phyloP scores from a whole-genome alignment of 2,797 vertebrate species.

The Peromyscus nudipes region DNA sequence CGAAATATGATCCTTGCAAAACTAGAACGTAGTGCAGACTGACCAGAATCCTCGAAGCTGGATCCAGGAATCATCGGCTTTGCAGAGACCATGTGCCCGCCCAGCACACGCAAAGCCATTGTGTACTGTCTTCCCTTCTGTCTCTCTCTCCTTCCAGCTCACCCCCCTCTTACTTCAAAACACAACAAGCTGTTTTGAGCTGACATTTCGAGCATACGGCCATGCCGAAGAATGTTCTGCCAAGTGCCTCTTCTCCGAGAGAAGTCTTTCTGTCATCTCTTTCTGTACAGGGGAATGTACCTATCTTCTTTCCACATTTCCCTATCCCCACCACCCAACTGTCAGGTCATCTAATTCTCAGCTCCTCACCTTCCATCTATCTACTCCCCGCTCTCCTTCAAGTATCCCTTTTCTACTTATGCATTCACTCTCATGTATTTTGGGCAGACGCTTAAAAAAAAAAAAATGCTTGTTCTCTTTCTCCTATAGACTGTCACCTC shows the following conservation, averaged over 20 bases:
- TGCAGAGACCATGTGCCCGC: background rate
- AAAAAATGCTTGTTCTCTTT: background rate
- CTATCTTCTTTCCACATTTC: background rate
- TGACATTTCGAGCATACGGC: conserved; percentile 75
- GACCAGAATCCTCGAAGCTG: background rate
- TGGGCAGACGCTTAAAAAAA: background rate
- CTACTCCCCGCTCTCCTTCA: too few relatives aligned
- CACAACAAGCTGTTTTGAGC: conserved; percentile 70
- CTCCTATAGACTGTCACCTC: background rate
- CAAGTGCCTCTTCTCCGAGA: conserved; percentile 51
- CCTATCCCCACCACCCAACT: background rate
- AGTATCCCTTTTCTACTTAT: background rate
- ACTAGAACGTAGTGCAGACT: background rate
- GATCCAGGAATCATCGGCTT: background rate
- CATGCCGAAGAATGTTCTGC: conserved; percentile 64
- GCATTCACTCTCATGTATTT: background rate
- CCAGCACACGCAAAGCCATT: background rate
- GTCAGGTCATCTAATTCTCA: background rate
- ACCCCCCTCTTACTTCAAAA: conserved; percentile 71
- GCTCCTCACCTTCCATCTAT: background rate
- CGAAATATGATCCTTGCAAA: background rate
- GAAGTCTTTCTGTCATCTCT: conserved; percentile 62
- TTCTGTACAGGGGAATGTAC: background rate
- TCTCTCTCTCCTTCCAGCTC: conserved; percentile 46
- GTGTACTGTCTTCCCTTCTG: conserved; percentile 55